A percentile compares a stretch with the other conserved stretches of the same genome.
These are phyloP conservation scores for Typhlichthys subterraneus DNA, from an alignment of 2,797 vertebrate species.

Conservation along the genomic window DNA sequence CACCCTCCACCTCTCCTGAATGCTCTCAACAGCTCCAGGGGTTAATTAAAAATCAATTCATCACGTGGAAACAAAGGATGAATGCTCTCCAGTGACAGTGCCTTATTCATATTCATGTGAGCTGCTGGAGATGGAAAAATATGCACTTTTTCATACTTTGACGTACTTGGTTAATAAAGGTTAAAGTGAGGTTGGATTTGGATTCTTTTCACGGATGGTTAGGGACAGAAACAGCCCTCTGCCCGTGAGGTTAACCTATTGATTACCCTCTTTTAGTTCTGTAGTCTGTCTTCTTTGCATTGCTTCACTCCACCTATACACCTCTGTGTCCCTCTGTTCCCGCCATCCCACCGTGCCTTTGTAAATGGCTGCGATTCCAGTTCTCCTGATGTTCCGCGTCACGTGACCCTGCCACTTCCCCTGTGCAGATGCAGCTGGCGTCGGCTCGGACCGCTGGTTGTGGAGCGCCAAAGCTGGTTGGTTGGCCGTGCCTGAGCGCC, in stretches of 20 bases:
- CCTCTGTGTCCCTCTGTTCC: conserved; percentile 14
- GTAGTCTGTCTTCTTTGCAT: neutral
- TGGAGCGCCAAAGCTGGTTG: conserved; percentile 38
- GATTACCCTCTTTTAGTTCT: conserved; percentile 11
- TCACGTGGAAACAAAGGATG: conserved; percentile 62
- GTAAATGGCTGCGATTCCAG: conserved; percentile 10
- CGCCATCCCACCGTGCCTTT: neutral
- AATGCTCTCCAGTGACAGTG: conserved; percentile 32
- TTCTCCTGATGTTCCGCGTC: conserved; percentile 1
- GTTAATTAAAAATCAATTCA: conserved; percentile 76
- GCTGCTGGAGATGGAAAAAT: conserved; percentile 43
- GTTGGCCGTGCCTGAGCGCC: conserved; percentile 57
- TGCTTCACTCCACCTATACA: neutral
- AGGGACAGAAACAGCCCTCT: conserved; percentile 29
- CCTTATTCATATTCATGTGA: conserved; percentile 53
- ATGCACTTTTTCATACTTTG: conserved; percentile 29
- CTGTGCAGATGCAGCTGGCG: neutral
- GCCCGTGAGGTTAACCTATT: conserved; percentile 27
- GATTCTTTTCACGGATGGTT: conserved; percentile 38
- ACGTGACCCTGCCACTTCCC: neutral
- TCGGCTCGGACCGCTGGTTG: conserved; percentile 45
- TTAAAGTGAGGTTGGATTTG: conserved; percentile 52
- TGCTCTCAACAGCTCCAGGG: conserved; percentile 55
- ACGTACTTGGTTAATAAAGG: conserved; percentile 41
- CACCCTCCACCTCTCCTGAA: conserved; percentile 33